These are phyloP conservation scores for Corythornis madagascariensis DNA, from an alignment of 2,113 vertebrate genomes.

Conservation along the genomic window DNA sequence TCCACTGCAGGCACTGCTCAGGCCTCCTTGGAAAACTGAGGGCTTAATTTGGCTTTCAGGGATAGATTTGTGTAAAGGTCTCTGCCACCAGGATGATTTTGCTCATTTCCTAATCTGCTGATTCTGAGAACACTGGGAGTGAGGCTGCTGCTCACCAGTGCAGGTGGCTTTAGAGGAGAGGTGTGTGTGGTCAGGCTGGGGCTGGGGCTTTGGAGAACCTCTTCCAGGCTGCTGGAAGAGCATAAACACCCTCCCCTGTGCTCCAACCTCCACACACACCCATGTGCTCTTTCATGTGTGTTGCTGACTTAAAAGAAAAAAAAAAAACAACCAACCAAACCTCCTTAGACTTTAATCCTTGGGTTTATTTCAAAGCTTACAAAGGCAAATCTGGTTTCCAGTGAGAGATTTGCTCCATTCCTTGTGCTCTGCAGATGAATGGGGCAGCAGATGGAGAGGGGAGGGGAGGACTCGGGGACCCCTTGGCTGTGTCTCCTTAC, in stretches of 20 bases:
- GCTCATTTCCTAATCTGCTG: not conserved
- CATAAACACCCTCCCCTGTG: not conserved
- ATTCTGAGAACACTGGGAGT: not conserved
- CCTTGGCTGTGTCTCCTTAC: not conserved
- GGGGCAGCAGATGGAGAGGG: slow-evolving; percentile 7
- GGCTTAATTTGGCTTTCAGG: not conserved
- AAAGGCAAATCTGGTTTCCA: slow-evolving; percentile 54
- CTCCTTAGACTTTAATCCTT: slow-evolving; percentile 50
- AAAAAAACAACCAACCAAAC: not conserved
- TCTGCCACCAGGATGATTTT: not conserved
- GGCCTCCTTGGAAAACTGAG: not conserved
- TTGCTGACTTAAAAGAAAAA: not conserved
- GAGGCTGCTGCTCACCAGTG: not conserved
- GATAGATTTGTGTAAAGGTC: not conserved
- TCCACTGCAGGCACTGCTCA: not conserved
- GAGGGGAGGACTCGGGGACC: not conserved
- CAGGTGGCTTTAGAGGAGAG: not conserved
- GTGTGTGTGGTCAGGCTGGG: not conserved
- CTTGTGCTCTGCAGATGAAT: slow-evolving; percentile 22
- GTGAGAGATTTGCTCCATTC: slow-evolving; percentile 48
- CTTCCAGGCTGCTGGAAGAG: not conserved
- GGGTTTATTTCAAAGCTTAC: slow-evolving; percentile 62
- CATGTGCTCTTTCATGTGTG: not conserved
- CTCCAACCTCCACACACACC: not conserved
- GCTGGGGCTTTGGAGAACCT: not conserved